phyloP scores from a whole-genome alignment of 2,113 vertebrate genomes.

The Hippocampus abdominalis region DNA sequence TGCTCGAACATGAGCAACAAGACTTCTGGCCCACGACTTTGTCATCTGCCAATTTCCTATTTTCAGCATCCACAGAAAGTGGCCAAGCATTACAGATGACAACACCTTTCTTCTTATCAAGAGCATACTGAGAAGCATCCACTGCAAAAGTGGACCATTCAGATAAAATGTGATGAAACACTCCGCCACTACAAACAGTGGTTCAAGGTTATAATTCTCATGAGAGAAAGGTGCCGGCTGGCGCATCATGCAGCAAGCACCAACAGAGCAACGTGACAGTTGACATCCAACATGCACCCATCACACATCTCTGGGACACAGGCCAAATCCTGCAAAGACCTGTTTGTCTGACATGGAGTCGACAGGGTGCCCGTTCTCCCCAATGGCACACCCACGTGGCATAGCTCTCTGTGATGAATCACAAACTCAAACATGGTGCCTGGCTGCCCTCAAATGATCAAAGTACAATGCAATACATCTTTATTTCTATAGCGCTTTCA shows the following conservation, averaged over 20 bases:
- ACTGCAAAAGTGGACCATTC: slow-evolving; percentile 14
- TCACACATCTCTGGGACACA: slow-evolving; percentile 43
- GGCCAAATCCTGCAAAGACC: slow-evolving; percentile 53
- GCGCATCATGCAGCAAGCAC: slow-evolving; percentile 30
- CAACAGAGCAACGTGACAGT: slow-evolving; percentile 48
- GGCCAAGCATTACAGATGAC: slow-evolving; percentile 25
- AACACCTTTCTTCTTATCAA: slow-evolving; percentile 34
- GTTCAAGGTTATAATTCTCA: slow-evolving; percentile 54
- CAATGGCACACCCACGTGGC: slow-evolving; percentile 49
- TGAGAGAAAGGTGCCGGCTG: neutral
- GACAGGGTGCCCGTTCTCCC: slow-evolving; percentile 29
- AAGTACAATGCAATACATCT: too few relatives aligned
- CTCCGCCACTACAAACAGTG: slow-evolving; percentile 7
- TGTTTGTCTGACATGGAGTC: slow-evolving; percentile 37
- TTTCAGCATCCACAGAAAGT: slow-evolving; percentile 16
- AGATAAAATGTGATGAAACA: slow-evolving; percentile 43
- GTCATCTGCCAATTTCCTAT: slow-evolving; percentile 15
- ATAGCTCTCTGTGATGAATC: slow-evolving; percentile 45
- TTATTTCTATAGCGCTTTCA: too few relatives aligned
- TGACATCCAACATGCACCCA: slow-evolving; percentile 61
- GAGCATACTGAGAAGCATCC: slow-evolving; percentile 32
- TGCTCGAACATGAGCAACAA: neutral
- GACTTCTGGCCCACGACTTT: neutral
- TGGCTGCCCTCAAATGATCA: slow-evolving; percentile 34
- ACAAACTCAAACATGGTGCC: slow-evolving; percentile 36